Evolutionary conservation across 2,797 vertebrate species (phyloP).

Genomic region (Gadopsis marmoratus): DNA sequence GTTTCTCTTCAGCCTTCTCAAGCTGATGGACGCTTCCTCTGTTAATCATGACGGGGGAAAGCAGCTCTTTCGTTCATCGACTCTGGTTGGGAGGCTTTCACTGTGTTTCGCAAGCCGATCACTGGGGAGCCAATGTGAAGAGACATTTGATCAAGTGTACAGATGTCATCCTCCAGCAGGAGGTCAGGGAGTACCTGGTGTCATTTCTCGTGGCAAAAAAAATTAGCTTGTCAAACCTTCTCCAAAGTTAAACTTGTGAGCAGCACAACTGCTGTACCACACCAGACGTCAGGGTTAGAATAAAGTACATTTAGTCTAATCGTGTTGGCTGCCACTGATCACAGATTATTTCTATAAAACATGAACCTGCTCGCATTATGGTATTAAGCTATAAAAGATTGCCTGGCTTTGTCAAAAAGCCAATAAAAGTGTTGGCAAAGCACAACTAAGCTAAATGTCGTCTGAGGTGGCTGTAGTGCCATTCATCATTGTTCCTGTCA

Average conservation of each 20-base stretch:
- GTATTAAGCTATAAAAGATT: not conserved
- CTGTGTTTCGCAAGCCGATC: constrained; percentile 9
- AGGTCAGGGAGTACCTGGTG: constrained; percentile 19
- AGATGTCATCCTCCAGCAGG: constrained; percentile 14
- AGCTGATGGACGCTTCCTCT: constrained; percentile 2
- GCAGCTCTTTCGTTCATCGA: constrained; percentile 5
- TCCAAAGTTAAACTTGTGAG: not conserved
- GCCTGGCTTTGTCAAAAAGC: not conserved
- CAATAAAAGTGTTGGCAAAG: not conserved
- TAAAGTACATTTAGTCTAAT: not conserved
- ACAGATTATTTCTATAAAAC: not conserved
- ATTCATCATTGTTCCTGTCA: constrained; percentile 33
- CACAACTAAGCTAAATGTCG: not conserved
- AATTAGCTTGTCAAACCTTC: not conserved
- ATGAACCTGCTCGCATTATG: not conserved
- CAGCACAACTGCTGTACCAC: not conserved
- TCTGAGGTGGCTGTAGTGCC: not conserved
- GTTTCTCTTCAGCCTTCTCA: constrained; percentile 3
- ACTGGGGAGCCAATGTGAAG: not conserved
- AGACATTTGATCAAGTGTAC: constrained; percentile 7
- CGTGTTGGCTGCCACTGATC: not conserved
- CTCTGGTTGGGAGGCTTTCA: constrained; percentile 2
- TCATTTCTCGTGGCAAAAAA: not conserved
- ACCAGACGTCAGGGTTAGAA: too few relatives aligned
- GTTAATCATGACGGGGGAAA: constrained; percentile 2